phyloP scores from a whole-genome alignment of 2,113 vertebrate genomes.

The Numida meleagris region DNA sequence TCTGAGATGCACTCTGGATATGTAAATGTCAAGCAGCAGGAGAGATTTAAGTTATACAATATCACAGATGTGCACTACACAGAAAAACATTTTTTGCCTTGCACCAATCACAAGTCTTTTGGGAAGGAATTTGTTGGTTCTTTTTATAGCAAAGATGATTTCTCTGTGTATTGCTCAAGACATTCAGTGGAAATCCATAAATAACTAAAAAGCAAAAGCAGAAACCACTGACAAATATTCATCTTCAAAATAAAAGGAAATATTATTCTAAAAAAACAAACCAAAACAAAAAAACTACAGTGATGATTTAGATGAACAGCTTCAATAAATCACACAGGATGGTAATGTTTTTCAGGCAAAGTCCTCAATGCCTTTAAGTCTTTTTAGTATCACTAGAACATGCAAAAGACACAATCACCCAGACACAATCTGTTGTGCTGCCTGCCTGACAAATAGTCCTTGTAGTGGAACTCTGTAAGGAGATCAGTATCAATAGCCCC shows the following conservation, averaged over 20 bases:
- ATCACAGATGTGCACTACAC: conserved; percentile 24
- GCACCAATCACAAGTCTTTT: background rate
- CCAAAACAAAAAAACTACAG: background rate
- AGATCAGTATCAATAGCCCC: background rate
- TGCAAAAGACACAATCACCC: background rate
- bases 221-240: background rate
- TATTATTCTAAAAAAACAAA: background rate
- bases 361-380: background rate
- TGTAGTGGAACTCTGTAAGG: background rate
- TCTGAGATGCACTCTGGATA: background rate
- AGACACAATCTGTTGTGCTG: background rate
- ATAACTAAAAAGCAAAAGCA: conserved; percentile 24
- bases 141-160: conserved; percentile 27
- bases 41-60: conserved; percentile 35
- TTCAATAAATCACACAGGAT: background rate
- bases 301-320: background rate
- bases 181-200: background rate
- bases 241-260: conserved; percentile 17
- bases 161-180: conserved; percentile 8
- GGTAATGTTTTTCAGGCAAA: background rate
- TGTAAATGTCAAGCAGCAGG: conserved; percentile 34
- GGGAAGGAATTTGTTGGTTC: background rate
- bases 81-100: background rate
- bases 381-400: background rate
- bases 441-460: background rate